phyloP scores from a whole-genome alignment of 2,113 vertebrate genomes.

The Xiphophorus couchianus region DNA sequence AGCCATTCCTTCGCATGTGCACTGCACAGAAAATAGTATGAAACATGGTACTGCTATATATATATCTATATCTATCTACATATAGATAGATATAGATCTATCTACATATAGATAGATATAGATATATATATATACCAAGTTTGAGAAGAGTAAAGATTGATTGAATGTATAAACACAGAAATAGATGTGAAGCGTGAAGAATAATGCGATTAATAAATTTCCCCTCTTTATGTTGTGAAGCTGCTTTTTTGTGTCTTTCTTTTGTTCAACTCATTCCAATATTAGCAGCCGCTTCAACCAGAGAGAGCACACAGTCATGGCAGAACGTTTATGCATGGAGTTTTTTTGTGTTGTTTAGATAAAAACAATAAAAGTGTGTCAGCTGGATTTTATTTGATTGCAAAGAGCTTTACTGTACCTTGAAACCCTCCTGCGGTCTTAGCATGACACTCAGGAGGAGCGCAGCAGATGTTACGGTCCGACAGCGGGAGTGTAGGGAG shows the following conservation, averaged over 20 bases:
- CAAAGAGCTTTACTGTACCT: neutral
- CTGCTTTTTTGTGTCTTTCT: neutral
- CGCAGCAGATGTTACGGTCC: too few species aligned
- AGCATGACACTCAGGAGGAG: too few species aligned
- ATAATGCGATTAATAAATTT: constrained; percentile 69
- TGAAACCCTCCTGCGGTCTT: too few species aligned
- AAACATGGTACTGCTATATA: too few species aligned
- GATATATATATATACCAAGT: neutral
- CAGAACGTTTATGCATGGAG: neutral
- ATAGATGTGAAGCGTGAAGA: constrained; percentile 47
- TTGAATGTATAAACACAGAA: constrained; percentile 68
- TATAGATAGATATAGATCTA: too few species aligned
- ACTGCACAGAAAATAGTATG: constrained; percentile 26
- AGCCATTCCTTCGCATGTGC: constrained; percentile 50
- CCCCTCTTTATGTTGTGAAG: constrained; percentile 70
- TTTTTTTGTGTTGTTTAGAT: neutral
- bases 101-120: too few species aligned
- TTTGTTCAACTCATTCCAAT: too few species aligned
- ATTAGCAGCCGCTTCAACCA: neutral
- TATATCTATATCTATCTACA: too few species aligned
- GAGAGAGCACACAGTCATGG: neutral
- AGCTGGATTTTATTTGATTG: neutral
- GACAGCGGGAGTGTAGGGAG: too few species aligned
- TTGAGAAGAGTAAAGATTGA: constrained; percentile 32
- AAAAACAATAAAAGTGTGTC: too few species aligned